Conservation (phyloP, 2,113 vertebrate species). For the Antennarius striatus region DNA sequence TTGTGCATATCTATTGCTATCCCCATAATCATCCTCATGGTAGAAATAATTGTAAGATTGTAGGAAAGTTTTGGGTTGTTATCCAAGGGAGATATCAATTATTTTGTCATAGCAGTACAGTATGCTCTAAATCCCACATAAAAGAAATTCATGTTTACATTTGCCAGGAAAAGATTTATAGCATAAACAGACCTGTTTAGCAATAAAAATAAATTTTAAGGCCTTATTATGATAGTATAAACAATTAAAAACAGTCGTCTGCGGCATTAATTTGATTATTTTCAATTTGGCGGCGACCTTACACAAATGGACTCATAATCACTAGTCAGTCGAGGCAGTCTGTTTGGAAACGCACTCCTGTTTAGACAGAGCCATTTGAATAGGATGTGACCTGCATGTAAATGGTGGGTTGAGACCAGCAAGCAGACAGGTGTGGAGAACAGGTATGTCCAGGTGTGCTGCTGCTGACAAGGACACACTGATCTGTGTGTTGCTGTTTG, state of each 20-base stretch:
- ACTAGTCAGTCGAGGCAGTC: constrained; percentile 48
- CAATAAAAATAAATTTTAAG: constrained; percentile 1
- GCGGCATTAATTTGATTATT: constrained; percentile 56
- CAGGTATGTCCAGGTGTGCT: constrained; percentile 60
- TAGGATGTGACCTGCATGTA: constrained; percentile 79
- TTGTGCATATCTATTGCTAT: constrained; percentile 61
- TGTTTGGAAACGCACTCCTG: constrained; percentile 71
- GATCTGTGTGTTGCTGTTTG: constrained; percentile 29
- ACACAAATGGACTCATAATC: constrained; percentile 66
- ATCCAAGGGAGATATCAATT: constrained; percentile 59
- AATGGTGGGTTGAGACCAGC: constrained; percentile 66
- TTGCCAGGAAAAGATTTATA: constrained; percentile 44
- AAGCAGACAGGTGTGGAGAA: constrained; percentile 68
- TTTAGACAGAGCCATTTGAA: constrained; percentile 78
- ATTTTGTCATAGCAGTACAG: constrained; percentile 43
- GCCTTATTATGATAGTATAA: constrained; percentile 29
- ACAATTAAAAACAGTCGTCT: constrained; percentile 21
- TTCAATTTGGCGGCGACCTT: constrained; percentile 42
- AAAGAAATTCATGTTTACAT: constrained; percentile 55
- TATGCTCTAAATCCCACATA: constrained; percentile 37
- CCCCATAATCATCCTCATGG: constrained; percentile 59
- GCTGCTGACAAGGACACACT: constrained; percentile 42
- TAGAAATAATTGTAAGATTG: constrained; percentile 67
- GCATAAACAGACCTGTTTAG: constrained; percentile 3
- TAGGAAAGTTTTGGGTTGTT: constrained; percentile 52